Evolutionary conservation across 2,797 vertebrate genomes (phyloP).

Genomic region (Distichodus sexfasciatus): DNA sequence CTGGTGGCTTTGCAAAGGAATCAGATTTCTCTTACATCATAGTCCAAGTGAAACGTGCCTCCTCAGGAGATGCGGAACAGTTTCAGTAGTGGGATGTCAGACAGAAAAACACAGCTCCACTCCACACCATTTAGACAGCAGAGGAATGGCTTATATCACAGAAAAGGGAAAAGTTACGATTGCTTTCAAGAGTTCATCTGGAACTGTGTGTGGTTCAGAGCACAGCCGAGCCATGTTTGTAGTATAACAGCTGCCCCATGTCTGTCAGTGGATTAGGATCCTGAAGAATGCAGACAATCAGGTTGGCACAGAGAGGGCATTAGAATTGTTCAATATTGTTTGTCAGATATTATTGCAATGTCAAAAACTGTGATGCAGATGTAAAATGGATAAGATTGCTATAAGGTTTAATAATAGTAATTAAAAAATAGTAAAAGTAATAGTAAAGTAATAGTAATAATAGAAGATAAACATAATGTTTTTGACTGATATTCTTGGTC

Average conservation of each 20-base stretch:
- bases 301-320: not conserved
- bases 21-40: slow-evolving; percentile 9
- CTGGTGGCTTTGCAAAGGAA: too few species aligned
- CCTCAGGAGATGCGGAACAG: not conserved
- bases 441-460: too few species aligned
- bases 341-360: too few species aligned
- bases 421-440: too few species aligned
- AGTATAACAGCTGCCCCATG: not conserved
- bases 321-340: too few species aligned
- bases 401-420: too few species aligned
- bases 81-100: not conserved
- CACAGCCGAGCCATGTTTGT: not conserved
- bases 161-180: too few species aligned
- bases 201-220: not conserved
- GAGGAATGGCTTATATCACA: not conserved
- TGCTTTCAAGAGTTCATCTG: not conserved
- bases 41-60: not conserved
- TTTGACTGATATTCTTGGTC: too few species aligned
- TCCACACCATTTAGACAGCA: not conserved
- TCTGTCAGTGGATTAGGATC: not conserved
- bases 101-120: not conserved
- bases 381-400: too few species aligned
- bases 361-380: too few species aligned
- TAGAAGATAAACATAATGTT: too few species aligned
- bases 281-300: not conserved